Evolutionary conservation across 2,888 invertebrate genomes (phyloP), one percentile per base, ranked within the genome.

Genomic region (Gortyna flavago): DNA sequence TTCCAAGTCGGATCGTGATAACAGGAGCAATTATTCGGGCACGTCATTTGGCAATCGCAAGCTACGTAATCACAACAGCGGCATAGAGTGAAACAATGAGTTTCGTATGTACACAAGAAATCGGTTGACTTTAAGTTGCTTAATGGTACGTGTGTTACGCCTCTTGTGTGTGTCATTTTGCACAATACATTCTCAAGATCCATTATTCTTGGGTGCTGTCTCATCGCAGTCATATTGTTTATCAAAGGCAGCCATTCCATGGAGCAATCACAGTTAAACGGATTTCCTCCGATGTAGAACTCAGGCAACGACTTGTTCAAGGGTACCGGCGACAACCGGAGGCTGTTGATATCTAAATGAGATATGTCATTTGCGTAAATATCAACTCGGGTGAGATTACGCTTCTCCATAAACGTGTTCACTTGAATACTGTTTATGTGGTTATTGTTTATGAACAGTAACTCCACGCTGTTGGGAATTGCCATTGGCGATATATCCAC

Each of bases 11-110:
- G 98, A 93, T 99, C 99, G 93, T 99, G 99, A 96, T 99, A 99
- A 94, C 99, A 99, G 86, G 98, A 98, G 95, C 99, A 99, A 93
- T 99, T 99, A 90, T 97, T 97, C 16, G 99, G 99, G 91, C 99
- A 99, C 81, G 98, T 99, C 98, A 99, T 99, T 97, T 99, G 99
- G 95, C 99, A 99, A 95, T 99, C 99, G 93, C 99, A 99, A 62
- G 98, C 98, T 91, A 99, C 99, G 93, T 98, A 99, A 93, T 99
- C 99, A 94, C 99, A 99, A 94, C 99, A 99, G 91, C 99, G 99
- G 93, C 99, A 99, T 54, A 99, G 97, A 51, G 99, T 98, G 91
- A 99, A 99, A 95, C 99, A 99, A 94, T 99, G 99, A 11, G 98
- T 98, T 92, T 98, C 98, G 94, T 99, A 99, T 79, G 98, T 98